Conservation (phyloP, 1,140 invertebrate species). For the Hypothenemus hampei region DNA sequence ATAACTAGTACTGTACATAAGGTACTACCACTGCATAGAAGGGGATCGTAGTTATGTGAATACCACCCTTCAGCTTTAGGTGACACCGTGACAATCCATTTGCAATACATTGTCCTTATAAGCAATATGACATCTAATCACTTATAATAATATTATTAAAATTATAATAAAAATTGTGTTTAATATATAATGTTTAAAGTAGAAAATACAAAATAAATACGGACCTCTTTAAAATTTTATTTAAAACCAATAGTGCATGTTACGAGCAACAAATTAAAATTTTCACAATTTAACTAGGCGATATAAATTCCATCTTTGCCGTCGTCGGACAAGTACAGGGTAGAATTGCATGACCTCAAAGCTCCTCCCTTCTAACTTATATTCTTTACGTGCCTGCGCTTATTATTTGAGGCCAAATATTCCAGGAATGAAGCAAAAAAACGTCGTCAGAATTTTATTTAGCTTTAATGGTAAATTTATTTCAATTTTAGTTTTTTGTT, state of each 20-base stretch:
- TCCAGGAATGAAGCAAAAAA: neutral
- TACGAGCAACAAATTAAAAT: no score
- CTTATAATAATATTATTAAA: neutral
- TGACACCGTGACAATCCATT: neutral
- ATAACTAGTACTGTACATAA: neutral
- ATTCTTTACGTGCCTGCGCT: slow-evolving; percentile 1
- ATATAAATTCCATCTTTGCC: slow-evolving; percentile 6
- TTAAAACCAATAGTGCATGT: no score
- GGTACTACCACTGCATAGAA: neutral
- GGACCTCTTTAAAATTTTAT: neutral
- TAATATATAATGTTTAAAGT: neutral
- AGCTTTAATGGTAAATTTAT: neutral
- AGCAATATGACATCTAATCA: neutral
- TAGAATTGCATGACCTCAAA: neutral
- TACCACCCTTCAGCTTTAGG: neutral
- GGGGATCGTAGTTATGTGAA: neutral
- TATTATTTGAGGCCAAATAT: neutral
- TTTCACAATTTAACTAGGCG: neutral
- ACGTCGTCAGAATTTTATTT: neutral
- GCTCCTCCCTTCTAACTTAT: neutral
- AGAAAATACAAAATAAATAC: neutral
- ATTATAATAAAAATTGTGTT: neutral
- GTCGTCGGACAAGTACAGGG: neutral
- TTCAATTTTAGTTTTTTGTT: neutral
- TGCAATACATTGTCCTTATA: neutral